A percentile compares a stretch with the other conserved stretches of the same genome.
These are phyloP conservation scores for Rhodophaea formosa DNA, from an alignment of 2,888 invertebrate species.

Conservation along the genomic window DNA sequence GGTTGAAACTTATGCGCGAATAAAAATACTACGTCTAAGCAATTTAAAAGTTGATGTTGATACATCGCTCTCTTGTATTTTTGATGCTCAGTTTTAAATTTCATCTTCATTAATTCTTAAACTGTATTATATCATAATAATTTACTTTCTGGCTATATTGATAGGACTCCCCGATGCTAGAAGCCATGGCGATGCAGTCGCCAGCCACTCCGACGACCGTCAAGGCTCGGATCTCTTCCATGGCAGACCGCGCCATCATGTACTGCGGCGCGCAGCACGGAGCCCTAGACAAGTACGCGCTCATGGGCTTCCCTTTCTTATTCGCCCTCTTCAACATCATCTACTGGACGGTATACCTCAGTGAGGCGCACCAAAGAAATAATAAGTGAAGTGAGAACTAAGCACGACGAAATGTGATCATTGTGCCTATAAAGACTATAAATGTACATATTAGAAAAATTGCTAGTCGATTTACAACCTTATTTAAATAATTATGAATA, in stretches of 20 bases:
- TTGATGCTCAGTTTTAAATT: too few species aligned
- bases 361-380: conserved; percentile 71
- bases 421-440: conserved; percentile 49
- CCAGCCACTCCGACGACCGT: conserved; percentile 50
- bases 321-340: conserved; percentile 80
- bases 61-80: too few species aligned
- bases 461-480: conserved; percentile 61
- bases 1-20: too few species aligned
- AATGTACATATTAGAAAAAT: conserved; percentile 66
- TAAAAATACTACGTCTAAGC: too few species aligned
- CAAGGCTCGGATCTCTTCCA: conserved; percentile 57
- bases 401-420: conserved; percentile 30
- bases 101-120: neutral
- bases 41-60: too few species aligned
- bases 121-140: neutral
- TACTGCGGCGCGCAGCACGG: conserved; percentile 84
- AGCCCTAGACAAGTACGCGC: conserved; percentile 80
- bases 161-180: conserved; percentile 74
- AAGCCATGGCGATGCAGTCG: conserved; percentile 61
- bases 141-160: conserved; percentile 18
- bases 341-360: conserved; percentile 83
- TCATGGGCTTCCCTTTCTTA: conserved; percentile 82
- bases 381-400: conserved; percentile 44
- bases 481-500: conserved; percentile 30
- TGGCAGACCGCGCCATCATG: conserved; percentile 78